Evolutionary conservation across 92 coral and sea anemone species (phyloP), one percentile per base, ranked within the genome.

Genomic region (Umimayanthus kanabou): DNA sequence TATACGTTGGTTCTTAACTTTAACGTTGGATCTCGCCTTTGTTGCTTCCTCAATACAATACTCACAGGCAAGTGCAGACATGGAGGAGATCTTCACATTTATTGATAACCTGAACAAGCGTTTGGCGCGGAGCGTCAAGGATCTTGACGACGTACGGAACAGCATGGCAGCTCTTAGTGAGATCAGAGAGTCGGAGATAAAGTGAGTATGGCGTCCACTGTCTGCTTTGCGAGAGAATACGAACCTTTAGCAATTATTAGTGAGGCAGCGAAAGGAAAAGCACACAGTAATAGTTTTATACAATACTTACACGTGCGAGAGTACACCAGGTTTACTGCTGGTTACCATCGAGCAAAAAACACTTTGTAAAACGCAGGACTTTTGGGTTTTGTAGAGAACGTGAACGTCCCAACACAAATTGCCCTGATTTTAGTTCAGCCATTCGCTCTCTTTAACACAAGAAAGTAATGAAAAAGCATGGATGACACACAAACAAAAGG

Each of bases 91-190:
- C 82, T 95, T 97, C 89, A 91, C 93, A 45, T 97, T 97, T 88
- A 95, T 97, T 87, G 99, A 97, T 85, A 95, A 92, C 85, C 95
- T 97, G 77, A 84, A 90, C 88, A 97, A 97, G 86, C 92, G 99
- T 72, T 93, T 97, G 65, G 96, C 98, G 1, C 94, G 99, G 39
- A 94, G 92, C 47, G 89, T 97, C 79, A 97, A 95, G 26, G 99
- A 97, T 82, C 96, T 97, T 76, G 99, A 97, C 91, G 99, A 97
- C 80, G 99, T 97, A 15, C 93, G 99, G 72, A 93, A 97, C 90
- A 97, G 98, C 40, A 97, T 97, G 99, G 97, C 98, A 2, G 99
- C 97, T 37, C 96, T 97, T 11, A 89, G 93, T 61, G 99, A 97
- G 89, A 96, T 97, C 73, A 85, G 99, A 45, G 99, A 97, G 74